Base-by-base conservation (phyloP, 2,797 vertebrate genomes). In the Rhodeus uyekii region DNA sequence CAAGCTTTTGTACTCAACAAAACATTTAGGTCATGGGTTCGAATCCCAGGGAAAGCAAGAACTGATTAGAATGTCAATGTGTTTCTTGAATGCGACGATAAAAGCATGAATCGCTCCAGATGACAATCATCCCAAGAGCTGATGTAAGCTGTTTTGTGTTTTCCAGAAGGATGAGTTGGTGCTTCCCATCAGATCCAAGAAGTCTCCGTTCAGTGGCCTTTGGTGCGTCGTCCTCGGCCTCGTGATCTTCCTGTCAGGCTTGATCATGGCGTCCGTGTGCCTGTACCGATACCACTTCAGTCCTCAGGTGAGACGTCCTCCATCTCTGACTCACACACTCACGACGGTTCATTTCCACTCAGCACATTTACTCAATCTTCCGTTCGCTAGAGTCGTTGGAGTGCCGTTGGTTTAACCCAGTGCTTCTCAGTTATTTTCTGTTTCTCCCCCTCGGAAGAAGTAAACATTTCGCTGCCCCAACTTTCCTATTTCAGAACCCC, bases 281-380 rank as follows among this genome's bases (percentile, higher is more conserved):
- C 90, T 96, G 82, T 98, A 98, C 92, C 96, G 96, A 91, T 94
- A 96, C 91, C 96, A 98, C 93, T 95, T 95, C 87, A 93, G 95
- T 83, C 92, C 96, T 63, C 96, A 96, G 96, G 97, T 99, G 87
- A 87, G 91, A n/a, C n/a, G n/a, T n/a, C n/a, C n/a, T n/a, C n/a
- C n/a, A n/a, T n/a, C n/a, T n/a, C n/a, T n/a, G n/a, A n/a, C n/a
- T n/a, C n/a, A n/a, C n/a, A n/a, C n/a, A n/a, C n/a, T n/a, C n/a
- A n/a, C n/a, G n/a, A n/a, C n/a, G n/a, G n/a, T n/a, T n/a, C n/a
- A n/a, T n/a, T n/a, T n/a, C n/a, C n/a, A n/a, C n/a, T n/a, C n/a
- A n/a, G n/a, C n/a, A n/a, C n/a, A n/a, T n/a, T 76, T n/a, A 48
- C 72, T 29, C 24, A 0, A n/a, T 39, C 55, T 61, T 61, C n/a